These are phyloP conservation scores for Ceratotherium simum DNA, from an alignment of 2,113 vertebrate species.

Conservation along the genomic window DNA sequence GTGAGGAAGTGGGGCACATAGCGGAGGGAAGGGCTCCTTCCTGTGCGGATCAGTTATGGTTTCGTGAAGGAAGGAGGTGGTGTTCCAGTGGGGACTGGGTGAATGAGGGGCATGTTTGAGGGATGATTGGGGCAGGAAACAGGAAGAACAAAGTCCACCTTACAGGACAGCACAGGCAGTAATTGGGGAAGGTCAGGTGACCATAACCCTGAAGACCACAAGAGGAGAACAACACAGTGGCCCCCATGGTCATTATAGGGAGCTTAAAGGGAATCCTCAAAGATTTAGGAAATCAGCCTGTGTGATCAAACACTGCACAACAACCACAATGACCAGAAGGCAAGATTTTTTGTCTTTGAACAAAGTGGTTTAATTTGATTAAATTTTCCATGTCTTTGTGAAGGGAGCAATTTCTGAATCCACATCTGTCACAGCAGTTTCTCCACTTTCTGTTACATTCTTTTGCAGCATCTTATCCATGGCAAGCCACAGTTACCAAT, in stretches of 20 bases:
- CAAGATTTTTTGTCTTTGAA: not conserved
- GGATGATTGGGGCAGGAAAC: not conserved
- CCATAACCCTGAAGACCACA: too few species aligned
- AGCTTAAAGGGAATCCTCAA: not conserved
- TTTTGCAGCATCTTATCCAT: not conserved
- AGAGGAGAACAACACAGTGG: accelerated
- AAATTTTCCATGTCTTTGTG: accelerated
- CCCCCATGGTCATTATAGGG: accelerated
- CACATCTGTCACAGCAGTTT: accelerated
- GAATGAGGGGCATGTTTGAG: accelerated
- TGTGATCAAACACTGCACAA: accelerated
- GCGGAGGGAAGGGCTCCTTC: not conserved
- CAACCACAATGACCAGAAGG: accelerated
- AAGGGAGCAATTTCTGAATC: not conserved
- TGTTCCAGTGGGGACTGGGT: not conserved
- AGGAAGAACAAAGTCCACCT: accelerated
- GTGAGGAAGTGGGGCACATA: too few species aligned
- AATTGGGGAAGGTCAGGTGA: too few species aligned
- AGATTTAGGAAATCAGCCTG: accelerated
- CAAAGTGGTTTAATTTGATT: not conserved
- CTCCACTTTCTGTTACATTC: not conserved
- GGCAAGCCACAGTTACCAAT: accelerated
- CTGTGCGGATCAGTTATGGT: not conserved
- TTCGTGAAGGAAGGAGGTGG: too few species aligned
- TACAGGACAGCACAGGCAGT: not conserved